phyloP scores from a whole-genome alignment of 2,797 vertebrate species.

The Sparidentex hasta region DNA sequence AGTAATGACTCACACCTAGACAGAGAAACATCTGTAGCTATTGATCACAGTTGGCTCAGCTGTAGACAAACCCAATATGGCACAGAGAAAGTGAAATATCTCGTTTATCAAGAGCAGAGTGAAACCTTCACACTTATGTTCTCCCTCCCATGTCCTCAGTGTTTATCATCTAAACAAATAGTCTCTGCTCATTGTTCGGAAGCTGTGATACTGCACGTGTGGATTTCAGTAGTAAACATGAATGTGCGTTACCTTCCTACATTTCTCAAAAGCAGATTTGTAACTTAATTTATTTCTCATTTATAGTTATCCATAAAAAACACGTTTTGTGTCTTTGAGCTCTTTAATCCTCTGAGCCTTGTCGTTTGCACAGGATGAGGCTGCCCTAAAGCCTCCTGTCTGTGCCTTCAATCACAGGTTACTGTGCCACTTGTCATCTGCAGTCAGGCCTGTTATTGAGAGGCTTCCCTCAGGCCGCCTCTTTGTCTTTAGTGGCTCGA shows the following conservation, averaged over 20 bases:
- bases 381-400: conserved; percentile 48
- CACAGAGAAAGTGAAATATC: conserved; percentile 41
- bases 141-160: conserved; percentile 24
- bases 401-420: conserved; percentile 64
- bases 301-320: conserved; percentile 6
- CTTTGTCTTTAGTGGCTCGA: conserved; percentile 77
- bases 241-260: background rate
- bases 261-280: conserved; percentile 3
- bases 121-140: conserved; percentile 46
- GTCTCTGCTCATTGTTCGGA: conserved; percentile 37
- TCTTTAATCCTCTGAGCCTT: conserved; percentile 19
- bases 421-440: conserved; percentile 70
- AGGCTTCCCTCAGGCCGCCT: conserved; percentile 63
- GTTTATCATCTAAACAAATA: conserved; percentile 47
- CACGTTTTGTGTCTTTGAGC: conserved; percentile 4
- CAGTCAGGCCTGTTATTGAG: conserved; percentile 69
- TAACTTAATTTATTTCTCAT: conserved; percentile 10
- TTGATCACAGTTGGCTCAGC: conserved; percentile 49
- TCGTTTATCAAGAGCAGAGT: conserved; percentile 31
- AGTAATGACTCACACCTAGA: conserved; percentile 48
- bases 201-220: background rate
- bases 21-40: conserved; percentile 45
- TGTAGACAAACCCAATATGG: conserved; percentile 28
- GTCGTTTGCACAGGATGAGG: conserved; percentile 30
- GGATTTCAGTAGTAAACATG: conserved; percentile 15